Evolutionary conservation across 2,113 vertebrate species (phyloP).

Genomic region (Chamaea fasciata): DNA sequence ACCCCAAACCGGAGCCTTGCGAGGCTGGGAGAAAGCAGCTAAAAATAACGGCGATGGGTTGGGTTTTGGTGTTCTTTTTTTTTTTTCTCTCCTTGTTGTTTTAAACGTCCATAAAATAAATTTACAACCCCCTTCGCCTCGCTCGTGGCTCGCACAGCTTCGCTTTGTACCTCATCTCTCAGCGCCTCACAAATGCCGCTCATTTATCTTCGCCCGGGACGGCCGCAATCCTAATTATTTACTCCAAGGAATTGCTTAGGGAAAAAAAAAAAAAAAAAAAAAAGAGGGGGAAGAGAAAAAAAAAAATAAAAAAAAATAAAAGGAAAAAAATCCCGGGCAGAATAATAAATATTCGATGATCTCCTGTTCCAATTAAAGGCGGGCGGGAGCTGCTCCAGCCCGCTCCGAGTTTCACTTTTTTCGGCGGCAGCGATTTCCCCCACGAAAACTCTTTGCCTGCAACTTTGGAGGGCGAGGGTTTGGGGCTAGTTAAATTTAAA

Average conservation of each 20-base stretch:
- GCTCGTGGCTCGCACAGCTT: slow-evolving; percentile 44
- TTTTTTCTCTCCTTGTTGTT: neutral
- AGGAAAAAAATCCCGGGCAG: slow-evolving; percentile 64
- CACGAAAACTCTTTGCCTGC: neutral
- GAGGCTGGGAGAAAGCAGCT: neutral
- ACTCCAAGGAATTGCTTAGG: slow-evolving; percentile 76
- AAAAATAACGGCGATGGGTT: neutral
- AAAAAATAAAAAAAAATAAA: slow-evolving; percentile 44
- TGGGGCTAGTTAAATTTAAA: neutral
- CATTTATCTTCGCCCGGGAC: slow-evolving; percentile 90
- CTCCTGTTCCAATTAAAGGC: slow-evolving; percentile 67
- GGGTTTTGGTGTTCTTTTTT: neutral
- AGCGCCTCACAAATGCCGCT: slow-evolving; percentile 87
- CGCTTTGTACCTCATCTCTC: slow-evolving; percentile 76
- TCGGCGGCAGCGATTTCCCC: neutral
- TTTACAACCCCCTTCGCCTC: neutral
- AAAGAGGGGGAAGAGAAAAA: slow-evolving; percentile 14
- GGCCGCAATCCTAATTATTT: slow-evolving; percentile 90
- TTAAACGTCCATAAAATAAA: slow-evolving; percentile 36
- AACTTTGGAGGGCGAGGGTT: neutral
- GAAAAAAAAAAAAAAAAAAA: neutral
- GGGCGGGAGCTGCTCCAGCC: neutral
- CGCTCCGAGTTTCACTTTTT: slow-evolving; percentile 32
- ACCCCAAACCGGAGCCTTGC: neutral
- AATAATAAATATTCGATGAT: slow-evolving; percentile 88